These are phyloP conservation scores for Falco punctatus DNA, from an alignment of 2,113 vertebrate species.

Conservation along the genomic window DNA sequence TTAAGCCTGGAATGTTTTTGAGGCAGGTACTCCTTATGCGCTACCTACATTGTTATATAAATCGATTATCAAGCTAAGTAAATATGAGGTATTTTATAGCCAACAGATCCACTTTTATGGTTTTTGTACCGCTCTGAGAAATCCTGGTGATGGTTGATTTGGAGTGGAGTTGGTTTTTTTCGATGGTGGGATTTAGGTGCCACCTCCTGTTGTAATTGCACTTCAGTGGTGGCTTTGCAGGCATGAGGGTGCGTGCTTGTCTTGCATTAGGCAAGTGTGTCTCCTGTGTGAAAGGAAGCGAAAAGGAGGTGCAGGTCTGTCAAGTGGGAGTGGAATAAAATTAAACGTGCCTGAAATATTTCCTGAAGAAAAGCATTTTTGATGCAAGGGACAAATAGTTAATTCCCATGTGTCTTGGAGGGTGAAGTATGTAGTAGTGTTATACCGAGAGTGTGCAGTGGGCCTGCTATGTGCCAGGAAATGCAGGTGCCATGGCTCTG, in stretches of 20 bases:
- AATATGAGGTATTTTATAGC: neutral
- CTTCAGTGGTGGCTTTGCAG: neutral
- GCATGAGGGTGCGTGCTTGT: neutral
- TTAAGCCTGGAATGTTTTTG: neutral
- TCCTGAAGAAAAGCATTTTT: neutral
- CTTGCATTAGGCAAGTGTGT: neutral
- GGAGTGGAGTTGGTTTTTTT: no score
- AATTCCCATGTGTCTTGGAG: neutral
- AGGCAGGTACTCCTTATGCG: neutral
- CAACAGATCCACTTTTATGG: neutral
- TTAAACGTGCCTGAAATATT: neutral
- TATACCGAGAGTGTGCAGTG: neutral
- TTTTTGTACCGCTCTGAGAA: neutral
- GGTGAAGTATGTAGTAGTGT: neutral
- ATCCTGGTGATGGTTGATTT: neutral
- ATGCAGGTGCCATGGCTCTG: no score
- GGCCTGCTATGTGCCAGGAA: neutral
- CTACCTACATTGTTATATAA: neutral
- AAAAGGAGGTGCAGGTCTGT: neutral
- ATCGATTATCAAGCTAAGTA: neutral
- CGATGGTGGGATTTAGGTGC: neutral
- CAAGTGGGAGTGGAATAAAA: neutral
- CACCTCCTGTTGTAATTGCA: neutral
- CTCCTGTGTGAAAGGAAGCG: neutral
- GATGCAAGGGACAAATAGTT: neutral